Percentiles rank a stretch among this genome's conserved stretches.
These are phyloP conservation scores for Sternotherus odoratus DNA, from an alignment of 2,797 vertebrate species.

Conservation along the genomic window DNA sequence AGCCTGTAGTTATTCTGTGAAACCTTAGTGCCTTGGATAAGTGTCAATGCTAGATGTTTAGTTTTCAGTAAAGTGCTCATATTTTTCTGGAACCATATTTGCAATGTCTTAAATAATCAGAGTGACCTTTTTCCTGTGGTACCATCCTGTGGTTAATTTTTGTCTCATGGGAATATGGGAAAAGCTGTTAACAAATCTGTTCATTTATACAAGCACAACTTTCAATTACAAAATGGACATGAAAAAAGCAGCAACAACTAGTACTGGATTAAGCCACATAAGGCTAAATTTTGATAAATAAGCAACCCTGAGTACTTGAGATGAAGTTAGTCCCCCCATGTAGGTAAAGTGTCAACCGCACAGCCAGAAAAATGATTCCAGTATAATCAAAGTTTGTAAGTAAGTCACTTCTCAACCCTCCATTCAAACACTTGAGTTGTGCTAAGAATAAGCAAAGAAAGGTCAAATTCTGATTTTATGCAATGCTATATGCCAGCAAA, in stretches of 20 bases:
- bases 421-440: not conserved
- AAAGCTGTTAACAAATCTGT: not conserved
- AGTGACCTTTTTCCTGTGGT: not conserved
- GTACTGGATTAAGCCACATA: not conserved
- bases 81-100: not conserved
- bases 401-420: not conserved
- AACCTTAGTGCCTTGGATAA: not conserved
- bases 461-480: not conserved
- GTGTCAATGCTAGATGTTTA: conserved; percentile 5
- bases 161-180: not conserved
- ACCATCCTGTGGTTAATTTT: not conserved
- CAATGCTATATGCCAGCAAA: not conserved
- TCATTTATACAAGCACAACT: not conserved
- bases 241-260: not conserved
- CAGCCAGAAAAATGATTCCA: not conserved
- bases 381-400: not conserved
- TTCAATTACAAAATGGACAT: not conserved
- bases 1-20: not conserved
- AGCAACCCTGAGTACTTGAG: not conserved
- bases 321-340: not conserved
- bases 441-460: not conserved
- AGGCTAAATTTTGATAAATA: not conserved
- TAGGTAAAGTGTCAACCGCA: too few relatives aligned
- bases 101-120: not conserved
- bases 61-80: not conserved